phyloP scores from a whole-genome alignment of 2,797 vertebrate species.

The Emys orbicularis region DNA sequence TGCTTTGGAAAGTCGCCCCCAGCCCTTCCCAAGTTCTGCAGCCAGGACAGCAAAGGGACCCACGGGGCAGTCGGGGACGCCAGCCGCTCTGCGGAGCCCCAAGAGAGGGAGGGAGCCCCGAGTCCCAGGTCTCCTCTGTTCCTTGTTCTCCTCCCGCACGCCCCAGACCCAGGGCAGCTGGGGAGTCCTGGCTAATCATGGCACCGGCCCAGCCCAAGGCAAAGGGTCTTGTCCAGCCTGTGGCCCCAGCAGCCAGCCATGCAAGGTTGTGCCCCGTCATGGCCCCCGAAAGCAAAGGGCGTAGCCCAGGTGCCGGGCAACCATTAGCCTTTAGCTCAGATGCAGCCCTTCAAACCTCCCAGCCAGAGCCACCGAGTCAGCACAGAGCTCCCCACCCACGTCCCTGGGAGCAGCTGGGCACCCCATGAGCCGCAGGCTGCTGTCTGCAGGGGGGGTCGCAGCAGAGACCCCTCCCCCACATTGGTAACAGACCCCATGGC shows the following conservation, averaged over 20 bases:
- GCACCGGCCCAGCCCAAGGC: background rate
- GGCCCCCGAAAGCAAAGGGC: background rate
- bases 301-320: fast-evolving
- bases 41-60: background rate
- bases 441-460: too few relatives aligned
- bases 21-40: too few relatives aligned
- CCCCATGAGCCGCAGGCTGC: too few relatives aligned
- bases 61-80: too few relatives aligned
- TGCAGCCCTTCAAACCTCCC: background rate
- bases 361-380: background rate
- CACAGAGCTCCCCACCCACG: background rate
- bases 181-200: too few relatives aligned
- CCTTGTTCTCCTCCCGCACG: background rate
- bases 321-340: background rate
- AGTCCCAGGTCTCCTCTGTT: background rate
- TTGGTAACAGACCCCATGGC: too few relatives aligned
- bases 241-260: background rate
- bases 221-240: too few relatives aligned
- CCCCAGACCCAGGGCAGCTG: too few relatives aligned
- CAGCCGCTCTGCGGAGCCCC: too few relatives aligned
- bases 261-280: background rate
- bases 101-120: background rate
- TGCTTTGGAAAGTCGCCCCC: too few relatives aligned
- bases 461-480: too few relatives aligned
- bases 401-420: too few relatives aligned